These are phyloP conservation scores for Agelaius tricolor DNA, from an alignment of 2,113 vertebrate species.

Conservation along the genomic window DNA sequence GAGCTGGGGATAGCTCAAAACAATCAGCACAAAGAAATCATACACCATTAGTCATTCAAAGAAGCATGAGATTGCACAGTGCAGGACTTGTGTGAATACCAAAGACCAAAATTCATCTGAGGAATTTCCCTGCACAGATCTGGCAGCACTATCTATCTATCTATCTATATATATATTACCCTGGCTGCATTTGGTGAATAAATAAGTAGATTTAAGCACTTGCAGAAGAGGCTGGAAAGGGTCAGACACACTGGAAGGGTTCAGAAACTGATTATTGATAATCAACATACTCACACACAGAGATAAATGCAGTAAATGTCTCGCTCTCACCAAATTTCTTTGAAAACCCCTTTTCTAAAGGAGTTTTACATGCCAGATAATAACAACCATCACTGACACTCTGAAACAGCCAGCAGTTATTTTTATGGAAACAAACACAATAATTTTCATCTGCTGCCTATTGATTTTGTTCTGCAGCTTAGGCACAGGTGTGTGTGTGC, in stretches of 20 bases:
- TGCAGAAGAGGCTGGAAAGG: not conserved
- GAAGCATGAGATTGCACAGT: not conserved
- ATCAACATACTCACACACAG: not conserved
- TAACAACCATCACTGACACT: not conserved
- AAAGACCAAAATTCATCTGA: not conserved
- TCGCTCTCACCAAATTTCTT: not conserved
- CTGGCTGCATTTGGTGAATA: not conserved
- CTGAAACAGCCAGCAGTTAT: not conserved
- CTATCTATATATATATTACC: not conserved
- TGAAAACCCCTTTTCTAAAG: not conserved
- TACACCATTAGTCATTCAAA: not conserved
- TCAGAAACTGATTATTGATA: not conserved
- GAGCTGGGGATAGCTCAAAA: not conserved
- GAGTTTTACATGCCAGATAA: not conserved
- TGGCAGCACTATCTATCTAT: not conserved
- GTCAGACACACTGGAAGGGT: not conserved
- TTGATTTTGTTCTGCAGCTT: not conserved
- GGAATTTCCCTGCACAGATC: not conserved
- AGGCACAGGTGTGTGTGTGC: not conserved
- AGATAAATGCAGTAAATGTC: not conserved
- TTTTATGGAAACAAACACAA: not conserved
- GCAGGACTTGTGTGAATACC: not conserved
- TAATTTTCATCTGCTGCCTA: not conserved
- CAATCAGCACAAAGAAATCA: not conserved
- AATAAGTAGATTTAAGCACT: not conserved